Evolutionary conservation across 2,888 invertebrate genomes (phyloP), one percentile per base, ranked within the genome.

Genomic region (Caradrina clavipalpis): DNA sequence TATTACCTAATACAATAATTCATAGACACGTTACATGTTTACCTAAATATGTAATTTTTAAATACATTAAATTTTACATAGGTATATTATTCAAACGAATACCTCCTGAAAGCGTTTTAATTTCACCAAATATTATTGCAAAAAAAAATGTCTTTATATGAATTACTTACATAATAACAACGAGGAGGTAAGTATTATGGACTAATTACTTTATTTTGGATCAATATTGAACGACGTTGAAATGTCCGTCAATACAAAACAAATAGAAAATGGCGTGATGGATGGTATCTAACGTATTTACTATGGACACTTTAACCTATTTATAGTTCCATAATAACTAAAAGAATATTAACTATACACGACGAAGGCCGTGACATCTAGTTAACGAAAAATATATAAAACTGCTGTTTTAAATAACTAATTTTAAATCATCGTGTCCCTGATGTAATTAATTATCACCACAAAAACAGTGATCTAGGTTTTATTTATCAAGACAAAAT

Each of bases 221-320:
- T 55, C 7, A 71, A 50, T 55, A 55, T 55, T 49, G 54, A 13
- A 19, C 42, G 13, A 13, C 42, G 26, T 59, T n/a, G 26, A 49
- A 31, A 54, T 54, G 15, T 10, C 15, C 15, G 31, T 35, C 42
- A 39, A 70, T 19, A 42, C 10, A 42, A 49, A 49, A 60, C 6
- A 60, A 60, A 60, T 49, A 50, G 11, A 19, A 21, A 70, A 39
- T 31, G 31, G 55, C 19, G 13, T 70, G 42, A 22, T 71, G 54
- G n/a, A 54, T 39, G 11, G 15, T 11, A 42, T 26, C 26, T 42
- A 55, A 31, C n/a, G 1, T 22, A 45, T 49, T 71, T 71, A 50
- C 15, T 55, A 55, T 31, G 22, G 22, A 55, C 54, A 42, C 49
- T 55, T 50, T 15, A 56, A 31, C 56, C 17, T 13, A 70, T 70